These are phyloP conservation scores for Penaeus monodon DNA, from an alignment of 2,888 invertebrate genomes.

Conservation along the genomic window DNA sequence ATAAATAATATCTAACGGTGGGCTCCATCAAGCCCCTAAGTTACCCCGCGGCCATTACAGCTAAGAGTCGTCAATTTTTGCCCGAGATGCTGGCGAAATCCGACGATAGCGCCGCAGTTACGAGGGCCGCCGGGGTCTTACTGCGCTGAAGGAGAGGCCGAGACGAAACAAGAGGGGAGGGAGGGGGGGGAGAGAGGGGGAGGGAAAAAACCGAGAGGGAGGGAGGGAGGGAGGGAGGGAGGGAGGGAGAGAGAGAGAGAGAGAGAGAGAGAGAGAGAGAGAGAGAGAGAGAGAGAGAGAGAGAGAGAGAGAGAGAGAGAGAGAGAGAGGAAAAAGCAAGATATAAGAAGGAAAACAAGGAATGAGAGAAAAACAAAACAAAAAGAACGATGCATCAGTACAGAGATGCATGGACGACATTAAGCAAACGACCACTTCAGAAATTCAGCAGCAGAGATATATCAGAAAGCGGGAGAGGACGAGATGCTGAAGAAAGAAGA, in stretches of 20 bases:
- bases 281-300: not conserved
- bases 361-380: not conserved
- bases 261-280: no score
- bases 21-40: constrained; percentile 46
- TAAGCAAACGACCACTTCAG: not conserved
- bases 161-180: not conserved
- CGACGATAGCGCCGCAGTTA: constrained; percentile 41
- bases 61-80: constrained; percentile 50
- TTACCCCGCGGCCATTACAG: constrained; percentile 45
- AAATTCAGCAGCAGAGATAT: not conserved
- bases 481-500: not conserved
- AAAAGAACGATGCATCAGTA: not conserved
- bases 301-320: not conserved
- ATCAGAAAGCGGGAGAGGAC: not conserved
- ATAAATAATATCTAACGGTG: constrained; percentile 47
- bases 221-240: not conserved
- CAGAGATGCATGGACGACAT: not conserved
- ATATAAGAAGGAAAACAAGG: not conserved
- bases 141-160: not conserved
- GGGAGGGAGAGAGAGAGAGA: not conserved
- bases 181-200: not conserved
- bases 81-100: constrained; percentile 34
- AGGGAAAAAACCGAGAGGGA: not conserved
- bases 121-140: constrained; percentile 17
- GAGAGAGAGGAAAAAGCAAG: not conserved